These are phyloP conservation scores for Ceryle rudis DNA, from an alignment of 2,797 vertebrate species.

Conservation along the genomic window DNA sequence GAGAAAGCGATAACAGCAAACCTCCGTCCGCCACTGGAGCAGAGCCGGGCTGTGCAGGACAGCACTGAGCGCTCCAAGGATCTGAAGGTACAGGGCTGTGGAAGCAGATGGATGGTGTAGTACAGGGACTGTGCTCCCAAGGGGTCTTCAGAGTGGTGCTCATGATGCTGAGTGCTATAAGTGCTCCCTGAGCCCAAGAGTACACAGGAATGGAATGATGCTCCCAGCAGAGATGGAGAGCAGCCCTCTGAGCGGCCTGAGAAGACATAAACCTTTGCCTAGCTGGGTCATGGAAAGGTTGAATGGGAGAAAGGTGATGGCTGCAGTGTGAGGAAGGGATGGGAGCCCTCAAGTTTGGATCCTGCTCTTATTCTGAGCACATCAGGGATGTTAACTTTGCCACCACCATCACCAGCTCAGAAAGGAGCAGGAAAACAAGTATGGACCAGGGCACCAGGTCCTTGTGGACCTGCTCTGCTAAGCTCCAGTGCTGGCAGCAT, in stretches of 20 bases:
- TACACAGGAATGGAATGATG: fast-evolving
- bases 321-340: background rate
- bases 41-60: slow-evolving; percentile 90
- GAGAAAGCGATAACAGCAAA: slow-evolving; percentile 89
- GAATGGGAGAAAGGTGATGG: background rate
- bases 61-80: slow-evolving; percentile 89
- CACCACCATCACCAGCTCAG: background rate
- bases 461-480: background rate
- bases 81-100: slow-evolving; percentile 81
- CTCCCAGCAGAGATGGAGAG: background rate
- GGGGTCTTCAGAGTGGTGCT: background rate
- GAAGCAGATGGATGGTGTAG: fast-evolving
- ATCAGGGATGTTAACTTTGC: background rate
- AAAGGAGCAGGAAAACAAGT: background rate
- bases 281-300: background rate
- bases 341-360: background rate
- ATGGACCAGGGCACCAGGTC: background rate
- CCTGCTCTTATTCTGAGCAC: background rate
- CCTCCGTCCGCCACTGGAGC: slow-evolving; percentile 92
- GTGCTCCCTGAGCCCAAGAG: background rate
- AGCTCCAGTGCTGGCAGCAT: background rate
- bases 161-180: background rate
- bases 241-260: background rate
- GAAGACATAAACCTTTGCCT: background rate
- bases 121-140: fast-evolving